Percentiles rank a stretch among this genome's conserved stretches.
Conservation (phyloP, 2,113 vertebrate species). For the Calidris pugnax region DNA sequence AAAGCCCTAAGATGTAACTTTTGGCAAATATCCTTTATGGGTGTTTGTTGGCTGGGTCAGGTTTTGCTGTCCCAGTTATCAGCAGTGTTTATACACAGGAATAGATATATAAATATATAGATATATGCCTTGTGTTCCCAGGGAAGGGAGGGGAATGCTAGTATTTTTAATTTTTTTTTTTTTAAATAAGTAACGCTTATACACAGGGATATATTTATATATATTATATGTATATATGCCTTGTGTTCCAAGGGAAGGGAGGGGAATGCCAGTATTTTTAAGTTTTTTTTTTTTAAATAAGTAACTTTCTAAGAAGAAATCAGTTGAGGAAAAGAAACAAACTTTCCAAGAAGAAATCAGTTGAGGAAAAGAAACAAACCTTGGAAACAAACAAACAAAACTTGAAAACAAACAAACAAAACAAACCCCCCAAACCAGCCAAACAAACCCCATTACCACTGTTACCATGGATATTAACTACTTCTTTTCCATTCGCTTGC, state of each 20-base stretch:
- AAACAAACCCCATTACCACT: fast-evolving
- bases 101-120: too few species aligned
- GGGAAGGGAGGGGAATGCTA: neutral
- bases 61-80: neutral
- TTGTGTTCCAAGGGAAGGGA: neutral
- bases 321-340: neutral
- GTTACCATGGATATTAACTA: neutral
- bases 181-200: too few species aligned
- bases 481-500: neutral
- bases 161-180: too few species aligned
- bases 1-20: neutral
- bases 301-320: neutral
- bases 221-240: too few species aligned
- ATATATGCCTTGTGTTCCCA: neutral
- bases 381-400: neutral
- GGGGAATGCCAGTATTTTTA: too few species aligned
- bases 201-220: too few species aligned
- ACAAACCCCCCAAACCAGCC: neutral
- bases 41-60: neutral
- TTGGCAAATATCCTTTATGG: neutral
- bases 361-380: neutral
- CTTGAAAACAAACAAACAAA: neutral
- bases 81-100: neutral
- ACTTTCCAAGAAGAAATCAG: neutral
- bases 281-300: neutral